phyloP scores from a whole-genome alignment of 2,113 vertebrate genomes.

The Grus americana region DNA sequence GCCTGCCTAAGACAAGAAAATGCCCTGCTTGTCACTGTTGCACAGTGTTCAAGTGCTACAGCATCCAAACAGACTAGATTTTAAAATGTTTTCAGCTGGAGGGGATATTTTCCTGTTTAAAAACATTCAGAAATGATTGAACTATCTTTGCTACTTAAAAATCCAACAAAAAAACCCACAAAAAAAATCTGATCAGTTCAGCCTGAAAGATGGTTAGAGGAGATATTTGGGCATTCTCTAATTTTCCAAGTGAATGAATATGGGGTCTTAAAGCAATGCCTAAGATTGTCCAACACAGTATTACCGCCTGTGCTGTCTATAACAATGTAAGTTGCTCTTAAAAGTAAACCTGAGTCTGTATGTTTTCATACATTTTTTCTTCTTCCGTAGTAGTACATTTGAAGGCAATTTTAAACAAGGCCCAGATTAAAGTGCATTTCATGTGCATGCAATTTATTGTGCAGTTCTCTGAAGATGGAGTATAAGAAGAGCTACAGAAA shows the following conservation, averaged over 20 bases:
- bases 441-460: not conserved
- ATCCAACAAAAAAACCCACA: not conserved
- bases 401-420: not conserved
- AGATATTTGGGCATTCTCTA: not conserved
- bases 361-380: not conserved
- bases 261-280: not conserved
- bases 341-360: not conserved
- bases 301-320: not conserved
- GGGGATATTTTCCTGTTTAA: not conserved
- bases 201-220: not conserved
- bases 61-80: not conserved
- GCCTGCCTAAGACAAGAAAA: not conserved
- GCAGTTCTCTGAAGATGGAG: not conserved
- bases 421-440: not conserved
- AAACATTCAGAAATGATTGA: not conserved
- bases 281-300: not conserved
- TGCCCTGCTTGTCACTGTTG: not conserved
- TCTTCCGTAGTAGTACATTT: not conserved
- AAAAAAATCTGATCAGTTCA: not conserved
- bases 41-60: not conserved
- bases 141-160: not conserved
- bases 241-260: not conserved
- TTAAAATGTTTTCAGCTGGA: not conserved
- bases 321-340: not conserved
- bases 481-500: not conserved